Evolutionary conservation across 2,113 vertebrate genomes (phyloP).

Genomic region (Rallus limicola): DNA sequence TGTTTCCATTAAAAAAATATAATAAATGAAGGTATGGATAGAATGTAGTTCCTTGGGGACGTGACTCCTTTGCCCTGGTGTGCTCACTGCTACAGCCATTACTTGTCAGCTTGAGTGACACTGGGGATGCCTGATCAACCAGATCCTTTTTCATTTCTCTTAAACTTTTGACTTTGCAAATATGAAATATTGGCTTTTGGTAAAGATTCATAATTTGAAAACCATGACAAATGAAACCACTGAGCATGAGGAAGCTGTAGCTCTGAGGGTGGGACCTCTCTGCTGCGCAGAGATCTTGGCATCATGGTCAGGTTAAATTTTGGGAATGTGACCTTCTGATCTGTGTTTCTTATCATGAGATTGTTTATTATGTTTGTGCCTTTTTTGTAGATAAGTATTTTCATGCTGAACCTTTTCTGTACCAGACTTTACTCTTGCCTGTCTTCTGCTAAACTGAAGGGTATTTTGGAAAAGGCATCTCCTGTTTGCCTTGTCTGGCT

Average conservation of each 20-base stretch:
- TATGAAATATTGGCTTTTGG: background rate
- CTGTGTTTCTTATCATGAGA: background rate
- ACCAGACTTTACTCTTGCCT: background rate
- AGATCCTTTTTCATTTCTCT: background rate
- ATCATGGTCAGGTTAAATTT: background rate
- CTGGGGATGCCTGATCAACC: background rate
- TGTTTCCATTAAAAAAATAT: background rate
- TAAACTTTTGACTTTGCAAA: background rate
- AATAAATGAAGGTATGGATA: background rate
- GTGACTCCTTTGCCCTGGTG: background rate
- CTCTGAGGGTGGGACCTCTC: background rate
- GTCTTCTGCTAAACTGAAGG: background rate
- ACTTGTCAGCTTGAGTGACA: background rate
- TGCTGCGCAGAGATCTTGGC: background rate
- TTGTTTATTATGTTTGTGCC: background rate
- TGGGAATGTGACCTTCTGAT: background rate
- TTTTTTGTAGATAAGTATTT: background rate
- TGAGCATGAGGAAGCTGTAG: background rate
- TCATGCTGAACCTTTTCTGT: background rate
- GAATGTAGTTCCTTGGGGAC: background rate
- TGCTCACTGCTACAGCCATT: background rate
- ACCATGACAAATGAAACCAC: background rate
- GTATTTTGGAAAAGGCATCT: background rate
- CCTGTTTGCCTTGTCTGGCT: background rate
- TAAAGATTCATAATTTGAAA: background rate